Conservation (phyloP, 2,888 invertebrate species). For the Cotesia congregata region DNA sequence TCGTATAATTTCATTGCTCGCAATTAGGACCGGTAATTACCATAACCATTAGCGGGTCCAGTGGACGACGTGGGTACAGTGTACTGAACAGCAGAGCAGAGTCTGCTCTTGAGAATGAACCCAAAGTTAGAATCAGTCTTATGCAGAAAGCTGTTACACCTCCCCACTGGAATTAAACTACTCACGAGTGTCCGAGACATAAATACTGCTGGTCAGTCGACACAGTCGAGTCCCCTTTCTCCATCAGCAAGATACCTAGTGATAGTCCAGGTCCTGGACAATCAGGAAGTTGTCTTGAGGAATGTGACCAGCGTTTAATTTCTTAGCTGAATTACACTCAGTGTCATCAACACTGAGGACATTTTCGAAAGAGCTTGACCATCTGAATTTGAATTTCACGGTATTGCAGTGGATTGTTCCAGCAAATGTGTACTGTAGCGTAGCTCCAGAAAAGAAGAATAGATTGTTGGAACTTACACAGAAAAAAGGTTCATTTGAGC, state of each 20-base stretch:
- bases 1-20: conserved; percentile 69
- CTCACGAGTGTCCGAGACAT: conserved; percentile 63
- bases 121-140: conserved; percentile 18
- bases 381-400: no score
- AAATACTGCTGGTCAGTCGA: conserved; percentile 67
- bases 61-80: conserved; percentile 26
- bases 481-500: no score
- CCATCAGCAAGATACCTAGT: no score
- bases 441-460: not conserved
- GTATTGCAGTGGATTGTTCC: no score
- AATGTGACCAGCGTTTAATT: conserved; percentile 68
- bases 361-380: conserved; percentile 39
- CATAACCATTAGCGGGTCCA: conserved; percentile 68
- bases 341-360: conserved; percentile 57
- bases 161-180: conserved; percentile 55
- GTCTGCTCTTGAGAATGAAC: conserved; percentile 40
- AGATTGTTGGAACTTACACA: not conserved
- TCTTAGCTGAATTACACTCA: conserved; percentile 70
- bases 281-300: conserved; percentile 69
- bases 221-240: not conserved
- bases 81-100: conserved; percentile 29
- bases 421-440: not conserved
- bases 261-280: conserved; percentile 51
- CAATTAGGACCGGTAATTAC: conserved; percentile 70
- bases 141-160: conserved; percentile 27